These are phyloP conservation scores for Dendrocincla fuliginosa DNA, from an alignment of 2,797 vertebrate species.

Conservation along the genomic window DNA sequence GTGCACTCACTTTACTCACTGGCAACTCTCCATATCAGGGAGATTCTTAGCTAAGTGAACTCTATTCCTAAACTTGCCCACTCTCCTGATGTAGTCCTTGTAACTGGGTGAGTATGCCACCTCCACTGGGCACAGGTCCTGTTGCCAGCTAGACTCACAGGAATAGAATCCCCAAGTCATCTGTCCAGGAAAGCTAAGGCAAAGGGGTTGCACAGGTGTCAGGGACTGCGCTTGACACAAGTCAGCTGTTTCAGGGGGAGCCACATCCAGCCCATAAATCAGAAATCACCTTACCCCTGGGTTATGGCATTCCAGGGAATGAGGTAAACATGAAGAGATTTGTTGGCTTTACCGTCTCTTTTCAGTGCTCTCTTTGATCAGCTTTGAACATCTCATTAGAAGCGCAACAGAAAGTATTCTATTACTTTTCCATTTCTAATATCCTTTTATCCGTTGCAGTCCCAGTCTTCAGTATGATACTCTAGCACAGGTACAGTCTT, in stretches of 20 bases:
- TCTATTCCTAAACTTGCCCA: background rate
- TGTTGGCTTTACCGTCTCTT: background rate
- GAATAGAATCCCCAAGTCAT: constrained; percentile 20
- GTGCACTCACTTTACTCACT: background rate
- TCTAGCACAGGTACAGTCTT: background rate
- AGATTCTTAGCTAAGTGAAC: background rate
- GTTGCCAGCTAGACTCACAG: constrained; percentile 14
- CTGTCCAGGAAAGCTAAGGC: background rate
- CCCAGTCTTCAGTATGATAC: background rate
- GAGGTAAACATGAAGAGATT: background rate
- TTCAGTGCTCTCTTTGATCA: background rate
- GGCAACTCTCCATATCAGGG: background rate
- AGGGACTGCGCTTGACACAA: background rate
- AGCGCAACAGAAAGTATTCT: background rate
- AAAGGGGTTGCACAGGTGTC: background rate
- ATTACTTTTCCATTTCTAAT: constrained; percentile 4
- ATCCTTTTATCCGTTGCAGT: background rate
- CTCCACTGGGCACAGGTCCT: background rate
- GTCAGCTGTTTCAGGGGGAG: background rate
- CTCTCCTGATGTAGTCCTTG: background rate
- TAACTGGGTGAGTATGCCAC: background rate
- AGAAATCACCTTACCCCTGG: background rate
- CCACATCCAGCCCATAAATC: constrained; percentile 12
- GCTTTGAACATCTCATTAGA: background rate
- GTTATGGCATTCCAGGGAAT: background rate